These are phyloP conservation scores for Gymnogyps californianus DNA, from an alignment of 2,113 vertebrate species.

Conservation along the genomic window DNA sequence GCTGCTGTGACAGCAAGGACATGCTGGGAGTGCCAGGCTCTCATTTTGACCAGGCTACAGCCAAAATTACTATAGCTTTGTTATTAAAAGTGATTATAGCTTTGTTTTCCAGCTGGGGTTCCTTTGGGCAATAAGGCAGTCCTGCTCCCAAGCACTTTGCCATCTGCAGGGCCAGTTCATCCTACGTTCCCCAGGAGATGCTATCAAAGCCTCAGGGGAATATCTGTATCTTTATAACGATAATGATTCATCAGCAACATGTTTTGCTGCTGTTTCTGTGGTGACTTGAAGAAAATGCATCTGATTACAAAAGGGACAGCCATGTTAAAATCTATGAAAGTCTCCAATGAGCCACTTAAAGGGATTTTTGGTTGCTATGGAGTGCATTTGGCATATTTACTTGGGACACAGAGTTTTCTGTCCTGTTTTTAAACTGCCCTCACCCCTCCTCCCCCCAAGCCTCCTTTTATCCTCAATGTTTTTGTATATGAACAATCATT, in stretches of 20 bases:
- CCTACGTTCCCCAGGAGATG: background rate
- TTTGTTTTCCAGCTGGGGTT: background rate
- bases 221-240: background rate
- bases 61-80: background rate
- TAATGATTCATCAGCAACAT: background rate
- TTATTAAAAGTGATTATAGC: background rate
- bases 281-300: background rate
- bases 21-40: background rate
- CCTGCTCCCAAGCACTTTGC: background rate
- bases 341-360: background rate
- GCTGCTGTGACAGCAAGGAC: background rate
- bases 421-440: background rate
- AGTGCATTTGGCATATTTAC: background rate
- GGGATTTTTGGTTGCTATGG: background rate
- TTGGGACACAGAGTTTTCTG: background rate
- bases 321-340: background rate
- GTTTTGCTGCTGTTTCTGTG: background rate
- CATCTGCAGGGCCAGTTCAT: background rate
- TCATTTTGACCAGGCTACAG: background rate
- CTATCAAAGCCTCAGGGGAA: background rate
- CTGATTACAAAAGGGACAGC: background rate
- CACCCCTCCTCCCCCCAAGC: fast-evolving
- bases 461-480: background rate
- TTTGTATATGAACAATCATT: background rate
- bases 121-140: background rate